Evolutionary conservation across 2,888 invertebrate genomes (phyloP).

Genomic region (Chesias legatella): DNA sequence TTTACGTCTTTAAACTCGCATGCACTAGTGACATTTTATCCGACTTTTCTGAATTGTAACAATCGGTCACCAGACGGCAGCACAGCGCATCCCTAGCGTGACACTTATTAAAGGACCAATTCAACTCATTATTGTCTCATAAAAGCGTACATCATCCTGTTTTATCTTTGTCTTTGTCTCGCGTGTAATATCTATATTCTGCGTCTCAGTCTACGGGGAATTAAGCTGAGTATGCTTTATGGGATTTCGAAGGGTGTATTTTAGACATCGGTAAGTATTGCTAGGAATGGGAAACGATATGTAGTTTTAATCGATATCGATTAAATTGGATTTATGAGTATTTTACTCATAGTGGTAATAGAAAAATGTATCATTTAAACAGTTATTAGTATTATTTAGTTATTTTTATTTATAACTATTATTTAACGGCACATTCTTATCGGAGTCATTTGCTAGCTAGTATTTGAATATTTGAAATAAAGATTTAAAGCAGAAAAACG

Average conservation of each 20-base stretch:
- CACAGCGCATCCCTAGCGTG: constrained; percentile 5
- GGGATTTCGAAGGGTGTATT: constrained; percentile 67
- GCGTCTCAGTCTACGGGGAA: constrained; percentile 16
- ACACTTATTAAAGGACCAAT: constrained; percentile 54
- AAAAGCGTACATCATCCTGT: constrained; percentile 76
- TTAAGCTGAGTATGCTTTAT: constrained; percentile 60
- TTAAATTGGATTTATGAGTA: not conserved
- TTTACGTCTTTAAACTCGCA: no score
- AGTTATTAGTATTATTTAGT: no score
- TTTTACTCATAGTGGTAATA: no score
- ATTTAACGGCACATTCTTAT: no score
- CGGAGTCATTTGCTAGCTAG: no score
- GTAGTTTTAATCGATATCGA: constrained; percentile 3
- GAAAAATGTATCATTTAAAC: no score
- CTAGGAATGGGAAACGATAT: constrained; percentile 7
- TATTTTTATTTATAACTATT: no score
- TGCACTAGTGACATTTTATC: no score
- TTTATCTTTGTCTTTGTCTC: constrained; percentile 51
- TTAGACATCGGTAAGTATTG: constrained; percentile 59
- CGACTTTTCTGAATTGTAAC: constrained; percentile 1
- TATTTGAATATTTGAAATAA: no score
- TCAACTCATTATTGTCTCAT: constrained; percentile 76
- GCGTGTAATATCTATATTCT: constrained; percentile 30
- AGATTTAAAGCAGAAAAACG: no score
- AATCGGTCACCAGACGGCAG: no score